Percentiles rank a stretch among this genome's conserved stretches.
These are phyloP conservation scores for Cyphomyrus plagiostoma DNA, from an alignment of 2,113 vertebrate genomes.

Conservation along the genomic window DNA sequence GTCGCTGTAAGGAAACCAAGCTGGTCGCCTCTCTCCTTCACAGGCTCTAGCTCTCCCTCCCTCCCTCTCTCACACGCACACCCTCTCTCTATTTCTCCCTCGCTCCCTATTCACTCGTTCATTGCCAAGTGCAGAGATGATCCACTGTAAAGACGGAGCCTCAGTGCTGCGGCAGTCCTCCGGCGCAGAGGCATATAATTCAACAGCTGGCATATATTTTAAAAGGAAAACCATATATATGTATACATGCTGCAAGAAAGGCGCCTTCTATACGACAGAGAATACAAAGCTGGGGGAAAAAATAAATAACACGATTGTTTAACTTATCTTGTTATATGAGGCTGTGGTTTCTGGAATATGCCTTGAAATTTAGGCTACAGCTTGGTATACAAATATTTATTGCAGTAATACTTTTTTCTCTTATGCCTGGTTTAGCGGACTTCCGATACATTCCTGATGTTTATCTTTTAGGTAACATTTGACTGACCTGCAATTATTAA, in stretches of 20 bases:
- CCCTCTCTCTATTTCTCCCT: slow-evolving; percentile 47
- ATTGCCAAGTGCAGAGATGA: slow-evolving; percentile 21
- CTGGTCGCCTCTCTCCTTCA: slow-evolving; percentile 34
- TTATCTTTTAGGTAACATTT: not conserved
- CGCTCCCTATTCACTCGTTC: slow-evolving; percentile 35
- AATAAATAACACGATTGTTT: not conserved
- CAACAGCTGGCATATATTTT: slow-evolving; percentile 1
- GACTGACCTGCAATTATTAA: not conserved
- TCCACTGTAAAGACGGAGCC: slow-evolving; percentile 12
- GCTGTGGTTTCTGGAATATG: not conserved
- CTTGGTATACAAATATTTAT: not conserved
- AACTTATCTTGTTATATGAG: not conserved
- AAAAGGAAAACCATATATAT: not conserved
- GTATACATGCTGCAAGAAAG: not conserved
- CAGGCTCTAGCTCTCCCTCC: slow-evolving; percentile 46
- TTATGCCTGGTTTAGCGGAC: not conserved
- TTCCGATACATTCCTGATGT: not conserved
- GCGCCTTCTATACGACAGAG: not conserved
- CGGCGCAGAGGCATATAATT: not conserved
- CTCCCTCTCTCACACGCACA: slow-evolving; percentile 46
- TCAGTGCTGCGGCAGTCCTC: slow-evolving; percentile 26
- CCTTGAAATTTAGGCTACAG: not conserved
- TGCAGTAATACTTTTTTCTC: not conserved
- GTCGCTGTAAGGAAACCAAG: slow-evolving; percentile 34
- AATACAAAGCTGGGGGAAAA: not conserved